Conservation (phyloP, 2,113 vertebrate genomes). For the Nibea albiflora region DNA sequence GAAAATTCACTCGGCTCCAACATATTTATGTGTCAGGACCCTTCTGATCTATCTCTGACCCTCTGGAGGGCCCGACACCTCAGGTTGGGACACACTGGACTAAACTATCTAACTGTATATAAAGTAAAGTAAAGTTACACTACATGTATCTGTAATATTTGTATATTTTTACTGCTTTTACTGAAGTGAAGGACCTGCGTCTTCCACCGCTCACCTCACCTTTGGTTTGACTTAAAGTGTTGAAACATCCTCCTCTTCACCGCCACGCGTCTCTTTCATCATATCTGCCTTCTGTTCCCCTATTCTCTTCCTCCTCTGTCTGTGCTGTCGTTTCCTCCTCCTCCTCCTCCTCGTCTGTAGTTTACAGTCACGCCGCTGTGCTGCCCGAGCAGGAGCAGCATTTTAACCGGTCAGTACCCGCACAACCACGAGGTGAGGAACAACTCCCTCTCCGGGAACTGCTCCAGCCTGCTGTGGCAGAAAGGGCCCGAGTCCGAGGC, state of each 20-base stretch:
- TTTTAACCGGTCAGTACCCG: conserved; percentile 84
- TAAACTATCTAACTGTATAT: no score
- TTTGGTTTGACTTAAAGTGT: background rate
- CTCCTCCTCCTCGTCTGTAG: no score
- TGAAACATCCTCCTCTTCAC: conserved; percentile 17
- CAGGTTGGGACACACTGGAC: no score
- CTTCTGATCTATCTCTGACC: background rate
- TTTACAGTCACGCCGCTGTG: conserved; percentile 84
- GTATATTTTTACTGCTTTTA: no score
- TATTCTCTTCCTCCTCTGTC: background rate
- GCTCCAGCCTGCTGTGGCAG: conserved; percentile 84
- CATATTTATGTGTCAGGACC: background rate
- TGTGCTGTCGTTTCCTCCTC: conserved; percentile 4
- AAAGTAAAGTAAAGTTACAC: no score
- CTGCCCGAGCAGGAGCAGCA: conserved; percentile 86
- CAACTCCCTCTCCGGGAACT: conserved; percentile 85
- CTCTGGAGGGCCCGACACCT: no score
- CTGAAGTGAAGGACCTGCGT: no score
- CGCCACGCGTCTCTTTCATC: conserved; percentile 1
- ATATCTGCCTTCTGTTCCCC: background rate
- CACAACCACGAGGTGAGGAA: conserved; percentile 87
- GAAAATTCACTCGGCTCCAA: no score
- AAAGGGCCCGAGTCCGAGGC: conserved; percentile 73
- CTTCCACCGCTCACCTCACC: no score
- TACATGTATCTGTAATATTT: no score